Evolutionary conservation across 2,888 invertebrate genomes (phyloP).

Genomic region (Pterostichus madidus): DNA sequence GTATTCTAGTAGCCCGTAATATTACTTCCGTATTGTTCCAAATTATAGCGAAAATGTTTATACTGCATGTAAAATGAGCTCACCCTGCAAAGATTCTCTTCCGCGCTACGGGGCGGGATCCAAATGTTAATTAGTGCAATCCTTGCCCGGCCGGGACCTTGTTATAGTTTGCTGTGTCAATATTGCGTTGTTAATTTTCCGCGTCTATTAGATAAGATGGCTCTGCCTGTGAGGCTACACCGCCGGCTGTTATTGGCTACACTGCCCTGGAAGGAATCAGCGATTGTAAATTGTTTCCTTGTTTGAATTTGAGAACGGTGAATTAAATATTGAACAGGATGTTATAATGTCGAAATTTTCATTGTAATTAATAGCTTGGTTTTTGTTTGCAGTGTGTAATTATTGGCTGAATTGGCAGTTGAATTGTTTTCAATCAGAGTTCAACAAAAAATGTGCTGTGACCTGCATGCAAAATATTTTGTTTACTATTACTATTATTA

Average conservation of each 20-base stretch:
- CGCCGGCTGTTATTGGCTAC: conserved; percentile 14
- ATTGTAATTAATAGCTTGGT: conserved; percentile 30
- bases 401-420: conserved; percentile 2
- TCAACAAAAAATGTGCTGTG: conserved; percentile 3
- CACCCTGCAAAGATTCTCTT: not conserved
- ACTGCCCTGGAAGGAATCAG: conserved; percentile 5
- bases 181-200: conserved; percentile 29
- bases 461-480: not conserved
- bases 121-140: conserved; percentile 44
- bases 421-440: not conserved
- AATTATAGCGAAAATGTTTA: conserved; percentile 40
- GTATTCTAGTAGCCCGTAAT: conserved; percentile 31
- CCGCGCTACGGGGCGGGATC: not conserved
- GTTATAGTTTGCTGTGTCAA: conserved; percentile 47
- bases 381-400: conserved; percentile 26
- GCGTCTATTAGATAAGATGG: conserved; percentile 41
- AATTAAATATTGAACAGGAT: conserved; percentile 34
- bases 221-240: not conserved
- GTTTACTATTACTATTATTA: too few relatives aligned
- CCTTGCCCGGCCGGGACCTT: conserved; percentile 13
- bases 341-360: conserved; percentile 34
- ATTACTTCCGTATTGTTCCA: conserved; percentile 39
- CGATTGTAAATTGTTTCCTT: conserved; percentile 40
- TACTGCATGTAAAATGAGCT: conserved; percentile 42
- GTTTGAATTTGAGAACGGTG: conserved; percentile 29